Evolutionary conservation across 2,888 invertebrate species (phyloP).

Genomic region (Coremacera marginata): DNA sequence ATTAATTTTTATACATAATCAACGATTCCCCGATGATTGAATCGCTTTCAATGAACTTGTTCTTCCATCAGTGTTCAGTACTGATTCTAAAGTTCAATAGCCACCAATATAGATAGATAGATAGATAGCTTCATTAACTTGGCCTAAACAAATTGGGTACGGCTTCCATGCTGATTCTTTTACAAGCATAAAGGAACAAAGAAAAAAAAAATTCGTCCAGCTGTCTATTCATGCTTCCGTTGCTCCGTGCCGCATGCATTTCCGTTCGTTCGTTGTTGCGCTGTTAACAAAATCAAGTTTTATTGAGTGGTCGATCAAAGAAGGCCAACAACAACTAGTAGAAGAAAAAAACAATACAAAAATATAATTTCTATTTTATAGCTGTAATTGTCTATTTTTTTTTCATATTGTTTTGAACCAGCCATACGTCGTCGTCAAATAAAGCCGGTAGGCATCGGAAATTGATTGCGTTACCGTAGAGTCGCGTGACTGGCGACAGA

Average conservation of each 20-base stretch:
- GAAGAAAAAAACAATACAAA: background rate
- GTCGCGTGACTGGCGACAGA: conserved; percentile 2
- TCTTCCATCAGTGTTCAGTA: background rate
- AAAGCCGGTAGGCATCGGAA: conserved; percentile 15
- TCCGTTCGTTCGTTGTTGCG: background rate
- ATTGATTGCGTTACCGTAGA: conserved; percentile 15
- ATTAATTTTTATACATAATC: background rate
- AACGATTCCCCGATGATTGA: background rate
- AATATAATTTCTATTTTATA: background rate
- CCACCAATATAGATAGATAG: background rate
- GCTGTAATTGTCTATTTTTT: background rate
- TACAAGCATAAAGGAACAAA: background rate
- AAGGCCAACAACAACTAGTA: background rate
- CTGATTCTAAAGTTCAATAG: background rate
- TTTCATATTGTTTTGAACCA: too few relatives aligned
- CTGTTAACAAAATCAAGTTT: background rate
- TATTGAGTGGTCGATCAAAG: background rate
- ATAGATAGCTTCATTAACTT: background rate
- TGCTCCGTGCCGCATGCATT: background rate
- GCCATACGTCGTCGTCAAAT: background rate
- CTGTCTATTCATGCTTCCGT: background rate
- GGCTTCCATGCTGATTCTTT: background rate
- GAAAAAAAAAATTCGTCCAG: background rate
- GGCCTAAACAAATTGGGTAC: background rate
- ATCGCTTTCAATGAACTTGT: background rate